A percentile compares a stretch with the other conserved stretches of the same genome.
Conservation (phyloP, 2,888 invertebrate genomes). For the Perizoma flavofasciatum region DNA sequence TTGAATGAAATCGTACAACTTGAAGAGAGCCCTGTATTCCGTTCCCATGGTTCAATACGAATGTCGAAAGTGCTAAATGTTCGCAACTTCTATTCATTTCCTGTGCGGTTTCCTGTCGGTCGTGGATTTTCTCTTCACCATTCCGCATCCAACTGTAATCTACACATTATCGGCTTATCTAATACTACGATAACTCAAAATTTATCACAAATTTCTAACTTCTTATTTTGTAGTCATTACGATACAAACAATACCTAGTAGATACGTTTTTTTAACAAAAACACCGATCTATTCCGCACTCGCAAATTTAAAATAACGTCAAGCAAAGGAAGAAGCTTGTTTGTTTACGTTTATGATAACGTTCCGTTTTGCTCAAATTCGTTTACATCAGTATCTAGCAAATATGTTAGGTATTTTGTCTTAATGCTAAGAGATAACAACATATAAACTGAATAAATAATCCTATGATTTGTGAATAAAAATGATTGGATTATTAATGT, state of each 20-base stretch:
- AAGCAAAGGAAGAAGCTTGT: constrained; percentile 36
- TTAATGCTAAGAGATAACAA: no score
- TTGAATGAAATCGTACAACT: constrained; percentile 86
- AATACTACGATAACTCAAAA: constrained; percentile 27
- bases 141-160: constrained; percentile 7
- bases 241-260: no score
- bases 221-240: constrained; percentile 54
- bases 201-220: constrained; percentile 22
- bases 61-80: constrained; percentile 55
- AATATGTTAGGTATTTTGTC: no score
- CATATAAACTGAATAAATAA: no score
- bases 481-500: no score
- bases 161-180: constrained; percentile 7
- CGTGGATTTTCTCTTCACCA: constrained; percentile 20
- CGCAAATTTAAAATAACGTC: constrained; percentile 69
- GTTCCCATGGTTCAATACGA: constrained; percentile 64
- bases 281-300: no score
- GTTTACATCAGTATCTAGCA: no score
- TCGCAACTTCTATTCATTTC: constrained; percentile 70
- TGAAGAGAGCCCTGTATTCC: constrained; percentile 72
- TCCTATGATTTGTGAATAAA: no score
- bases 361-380: constrained; percentile 28
- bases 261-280: no score
- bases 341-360: constrained; percentile 41
- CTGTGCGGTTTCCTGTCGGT: constrained; percentile 65